Evolutionary conservation across 30 jellyfish, hydroid and myxozoan genomes (phyloP).

Genomic region (Rhopilema esculentum): DNA sequence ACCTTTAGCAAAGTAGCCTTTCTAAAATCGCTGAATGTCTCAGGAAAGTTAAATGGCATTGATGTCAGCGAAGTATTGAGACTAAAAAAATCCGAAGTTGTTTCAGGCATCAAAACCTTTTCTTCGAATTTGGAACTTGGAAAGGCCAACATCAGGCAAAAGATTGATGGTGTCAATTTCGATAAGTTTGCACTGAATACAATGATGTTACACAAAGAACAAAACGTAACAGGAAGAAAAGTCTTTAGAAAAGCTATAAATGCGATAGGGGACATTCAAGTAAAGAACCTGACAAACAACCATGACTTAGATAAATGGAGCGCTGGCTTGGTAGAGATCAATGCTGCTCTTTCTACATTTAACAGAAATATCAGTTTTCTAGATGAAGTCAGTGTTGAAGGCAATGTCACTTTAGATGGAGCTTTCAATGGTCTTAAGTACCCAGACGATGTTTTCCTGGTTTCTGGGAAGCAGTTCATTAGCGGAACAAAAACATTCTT

Average conservation of each 20-base stretch:
- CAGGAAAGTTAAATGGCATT: conserved; percentile 54
- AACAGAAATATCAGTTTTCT: conserved; percentile 18
- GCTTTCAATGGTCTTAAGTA: conserved; percentile 24
- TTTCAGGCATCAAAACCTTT: conserved; percentile 8
- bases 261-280: conserved; percentile 8
- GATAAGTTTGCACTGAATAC: conserved; percentile 36
- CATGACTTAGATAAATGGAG: conserved; percentile 37
- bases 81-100: conserved; percentile 35
- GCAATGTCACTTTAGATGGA: conserved; percentile 49
- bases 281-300: conserved; percentile 29
- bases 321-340: not conserved
- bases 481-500: conserved; percentile 57
- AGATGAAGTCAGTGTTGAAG: conserved; percentile 27
- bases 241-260: conserved; percentile 3
- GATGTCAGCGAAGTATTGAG: conserved; percentile 50
- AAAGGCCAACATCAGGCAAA: not conserved
- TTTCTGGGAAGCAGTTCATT: conserved; percentile 35
- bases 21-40: conserved; percentile 24
- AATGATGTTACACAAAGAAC: conserved; percentile 43
- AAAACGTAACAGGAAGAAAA: conserved; percentile 50
- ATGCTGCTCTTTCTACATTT: not conserved
- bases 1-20: conserved; percentile 37
- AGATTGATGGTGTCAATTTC: conserved; percentile 61
- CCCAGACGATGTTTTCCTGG: conserved; percentile 68
- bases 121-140: not conserved